Evolutionary conservation across 2,113 vertebrate species (phyloP).

Genomic region (Ophthalmotilapia sp.): DNA sequence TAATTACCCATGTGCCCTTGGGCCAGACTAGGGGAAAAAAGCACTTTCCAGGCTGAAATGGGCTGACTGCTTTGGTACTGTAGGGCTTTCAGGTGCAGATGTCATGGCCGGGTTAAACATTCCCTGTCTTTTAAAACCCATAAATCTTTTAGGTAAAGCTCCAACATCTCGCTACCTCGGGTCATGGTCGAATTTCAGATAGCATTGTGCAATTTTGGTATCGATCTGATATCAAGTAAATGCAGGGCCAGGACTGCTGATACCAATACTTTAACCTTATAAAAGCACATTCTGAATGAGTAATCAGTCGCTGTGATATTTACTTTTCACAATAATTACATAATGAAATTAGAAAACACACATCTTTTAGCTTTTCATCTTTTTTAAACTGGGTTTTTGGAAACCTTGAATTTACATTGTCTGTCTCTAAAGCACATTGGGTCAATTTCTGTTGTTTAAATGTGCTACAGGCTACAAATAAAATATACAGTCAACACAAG

Average conservation of each 20-base stretch:
- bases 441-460: background rate
- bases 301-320: background rate
- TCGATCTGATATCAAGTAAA: background rate
- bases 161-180: background rate
- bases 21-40: background rate
- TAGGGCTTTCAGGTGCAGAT: slow-evolving; percentile 12
- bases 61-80: background rate
- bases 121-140: background rate
- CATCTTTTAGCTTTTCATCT: rapidly evolving
- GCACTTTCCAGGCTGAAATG: background rate
- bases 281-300: background rate
- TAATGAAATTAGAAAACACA: background rate
- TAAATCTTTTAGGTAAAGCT: background rate
- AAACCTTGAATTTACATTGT: background rate
- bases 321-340: background rate
- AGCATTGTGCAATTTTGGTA: background rate
- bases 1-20: slow-evolving; percentile 3
- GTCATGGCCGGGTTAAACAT: background rate
- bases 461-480: background rate
- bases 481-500: background rate
- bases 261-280: background rate
- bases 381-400: background rate
- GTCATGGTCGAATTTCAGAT: background rate
- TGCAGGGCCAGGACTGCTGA: background rate
- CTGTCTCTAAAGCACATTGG: background rate